Evolutionary conservation across 2,797 vertebrate species (phyloP).

Genomic region (Sphaeramia orbicularis): DNA sequence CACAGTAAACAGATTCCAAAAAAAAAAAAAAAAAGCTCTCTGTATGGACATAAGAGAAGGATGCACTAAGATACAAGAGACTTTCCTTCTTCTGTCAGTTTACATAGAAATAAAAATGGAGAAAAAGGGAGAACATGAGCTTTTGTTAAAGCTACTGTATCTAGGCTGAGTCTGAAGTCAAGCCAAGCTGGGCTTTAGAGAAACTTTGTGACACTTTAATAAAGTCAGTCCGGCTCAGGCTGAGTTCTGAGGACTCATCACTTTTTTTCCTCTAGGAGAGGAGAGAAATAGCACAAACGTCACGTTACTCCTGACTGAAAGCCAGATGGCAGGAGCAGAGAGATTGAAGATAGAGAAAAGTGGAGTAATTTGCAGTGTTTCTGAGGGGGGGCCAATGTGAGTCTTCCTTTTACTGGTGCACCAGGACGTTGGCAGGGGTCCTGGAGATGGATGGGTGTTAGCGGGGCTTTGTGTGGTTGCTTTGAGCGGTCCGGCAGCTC

Average conservation of each 20-base stretch:
- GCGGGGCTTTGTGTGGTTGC: slow-evolving; percentile 44
- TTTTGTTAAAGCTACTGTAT: slow-evolving; percentile 46
- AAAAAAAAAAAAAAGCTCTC: slow-evolving; percentile 38
- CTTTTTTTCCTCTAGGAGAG: slow-evolving; percentile 55
- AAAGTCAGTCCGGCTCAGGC: slow-evolving; percentile 60
- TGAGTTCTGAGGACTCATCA: slow-evolving; percentile 74
- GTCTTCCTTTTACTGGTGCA: slow-evolving; percentile 47
- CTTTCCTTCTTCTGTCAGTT: slow-evolving; percentile 31
- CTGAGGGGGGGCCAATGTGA: slow-evolving; percentile 17
- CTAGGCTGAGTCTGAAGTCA: slow-evolving; percentile 43
- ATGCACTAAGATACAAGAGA: slow-evolving; percentile 17
- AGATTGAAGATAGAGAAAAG: slow-evolving; percentile 50
- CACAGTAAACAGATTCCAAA: slow-evolving; percentile 1
- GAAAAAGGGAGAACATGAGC: slow-evolving; percentile 24
- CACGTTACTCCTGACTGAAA: slow-evolving; percentile 70
- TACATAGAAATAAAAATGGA: slow-evolving; percentile 19
- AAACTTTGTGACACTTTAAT: slow-evolving; percentile 75
- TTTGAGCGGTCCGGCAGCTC: slow-evolving; percentile 25
- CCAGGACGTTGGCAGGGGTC: slow-evolving; percentile 29
- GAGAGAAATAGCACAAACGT: slow-evolving; percentile 57
- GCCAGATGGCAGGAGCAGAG: slow-evolving; percentile 66
- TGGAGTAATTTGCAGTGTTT: slow-evolving; percentile 45
- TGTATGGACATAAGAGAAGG: slow-evolving; percentile 22
- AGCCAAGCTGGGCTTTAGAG: slow-evolving; percentile 48
- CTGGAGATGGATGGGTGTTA: slow-evolving; percentile 51